Conservation (phyloP, 2,113 vertebrate genomes). For the Corythaixoides concolor region DNA sequence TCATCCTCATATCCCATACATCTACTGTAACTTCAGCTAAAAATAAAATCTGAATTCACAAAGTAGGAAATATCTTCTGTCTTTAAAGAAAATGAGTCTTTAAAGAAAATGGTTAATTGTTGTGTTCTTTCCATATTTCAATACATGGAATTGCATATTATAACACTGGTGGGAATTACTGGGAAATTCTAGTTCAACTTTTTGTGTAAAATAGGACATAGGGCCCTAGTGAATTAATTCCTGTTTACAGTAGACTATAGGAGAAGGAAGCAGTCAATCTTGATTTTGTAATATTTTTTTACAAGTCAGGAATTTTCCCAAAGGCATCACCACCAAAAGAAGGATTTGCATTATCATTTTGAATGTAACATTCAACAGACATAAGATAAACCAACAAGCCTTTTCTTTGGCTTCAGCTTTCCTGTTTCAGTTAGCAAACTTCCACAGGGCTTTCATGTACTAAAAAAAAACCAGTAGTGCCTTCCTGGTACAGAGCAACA, state of each 20-base stretch:
- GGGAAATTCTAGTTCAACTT: neutral
- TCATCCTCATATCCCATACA: neutral
- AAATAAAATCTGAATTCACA: neutral
- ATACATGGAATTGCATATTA: neutral
- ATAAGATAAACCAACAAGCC: neutral
- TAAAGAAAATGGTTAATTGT: neutral
- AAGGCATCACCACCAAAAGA: neutral
- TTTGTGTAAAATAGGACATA: neutral
- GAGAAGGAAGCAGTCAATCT: neutral
- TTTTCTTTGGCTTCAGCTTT: neutral
- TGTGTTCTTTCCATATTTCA: neutral
- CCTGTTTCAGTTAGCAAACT: neutral
- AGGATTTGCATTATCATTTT: neutral
- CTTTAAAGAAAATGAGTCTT: neutral
- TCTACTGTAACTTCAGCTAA: neutral
- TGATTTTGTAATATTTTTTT: neutral
- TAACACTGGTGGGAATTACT: neutral
- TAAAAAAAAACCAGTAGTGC: neutral
- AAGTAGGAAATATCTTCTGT: neutral
- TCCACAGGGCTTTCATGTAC: neutral
- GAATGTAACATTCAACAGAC: neutral
- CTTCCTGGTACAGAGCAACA: neutral
- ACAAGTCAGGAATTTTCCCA: neutral
- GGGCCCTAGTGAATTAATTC: neutral
- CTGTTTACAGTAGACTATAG: neutral